These are phyloP conservation scores for Coturnix japonica DNA, from an alignment of 2,113 vertebrate genomes.

Conservation along the genomic window DNA sequence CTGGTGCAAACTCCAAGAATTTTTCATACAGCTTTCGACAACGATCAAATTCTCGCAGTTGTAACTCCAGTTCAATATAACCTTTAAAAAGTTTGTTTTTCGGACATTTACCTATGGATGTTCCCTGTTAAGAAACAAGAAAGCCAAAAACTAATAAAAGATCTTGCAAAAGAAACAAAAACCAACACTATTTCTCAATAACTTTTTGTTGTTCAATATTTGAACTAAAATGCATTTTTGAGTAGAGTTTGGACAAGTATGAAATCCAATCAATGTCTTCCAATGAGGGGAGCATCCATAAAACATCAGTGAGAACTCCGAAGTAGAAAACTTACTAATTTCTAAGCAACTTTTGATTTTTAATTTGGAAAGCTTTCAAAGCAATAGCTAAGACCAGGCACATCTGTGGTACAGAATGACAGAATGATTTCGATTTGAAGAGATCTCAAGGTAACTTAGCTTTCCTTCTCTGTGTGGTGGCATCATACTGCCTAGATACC, in stretches of 20 bases:
- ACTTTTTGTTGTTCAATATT: neutral
- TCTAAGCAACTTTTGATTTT: neutral
- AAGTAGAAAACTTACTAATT: neutral
- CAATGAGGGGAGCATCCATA: neutral
- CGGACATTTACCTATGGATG: constrained; percentile 93
- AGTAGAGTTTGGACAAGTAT: neutral
- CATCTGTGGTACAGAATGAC: no score
- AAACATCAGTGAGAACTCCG: neutral
- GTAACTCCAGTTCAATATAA: constrained; percentile 95
- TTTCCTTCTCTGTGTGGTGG: neutral
- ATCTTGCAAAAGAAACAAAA: neutral
- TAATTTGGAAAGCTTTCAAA: neutral
- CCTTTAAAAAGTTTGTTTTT: constrained; percentile 99
- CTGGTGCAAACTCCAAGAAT: constrained; percentile 93
- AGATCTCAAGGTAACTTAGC: no score
- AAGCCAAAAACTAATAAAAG: neutral
- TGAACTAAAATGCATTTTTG: neutral
- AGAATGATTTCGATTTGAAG: no score
- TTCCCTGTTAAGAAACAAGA: constrained; percentile 80
- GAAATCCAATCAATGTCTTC: neutral
- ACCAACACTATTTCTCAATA: accelerated
- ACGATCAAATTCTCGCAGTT: constrained; percentile 95
- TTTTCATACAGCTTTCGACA: constrained; percentile 98
- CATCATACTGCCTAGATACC: neutral
- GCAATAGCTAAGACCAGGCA: neutral